phyloP scores from a whole-genome alignment of 2,113 vertebrate species.

The Archocentrus centrarchus region DNA sequence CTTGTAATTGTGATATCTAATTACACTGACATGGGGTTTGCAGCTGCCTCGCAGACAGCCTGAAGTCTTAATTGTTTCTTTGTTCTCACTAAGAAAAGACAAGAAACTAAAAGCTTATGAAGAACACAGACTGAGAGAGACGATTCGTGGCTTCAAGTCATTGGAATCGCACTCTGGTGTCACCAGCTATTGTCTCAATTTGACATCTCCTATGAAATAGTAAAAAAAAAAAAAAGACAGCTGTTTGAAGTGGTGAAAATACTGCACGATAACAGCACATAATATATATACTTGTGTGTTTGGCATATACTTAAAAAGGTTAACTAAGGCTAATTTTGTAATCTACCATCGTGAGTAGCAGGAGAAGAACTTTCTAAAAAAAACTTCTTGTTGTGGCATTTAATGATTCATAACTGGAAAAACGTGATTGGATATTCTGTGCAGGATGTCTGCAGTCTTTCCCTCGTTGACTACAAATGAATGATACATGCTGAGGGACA shows the following conservation, averaged over 20 bases:
- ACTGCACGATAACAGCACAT: not conserved
- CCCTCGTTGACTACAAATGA: not conserved
- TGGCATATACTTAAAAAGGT: not conserved
- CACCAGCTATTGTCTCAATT: not conserved
- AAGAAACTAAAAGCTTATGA: slow-evolving; percentile 26
- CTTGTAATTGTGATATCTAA: slow-evolving; percentile 70
- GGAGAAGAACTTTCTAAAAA: not conserved
- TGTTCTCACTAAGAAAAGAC: slow-evolving; percentile 33
- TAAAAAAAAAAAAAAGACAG: not conserved
- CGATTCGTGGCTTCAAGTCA: not conserved
- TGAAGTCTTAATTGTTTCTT: slow-evolving; percentile 51
- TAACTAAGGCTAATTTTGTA: not conserved
- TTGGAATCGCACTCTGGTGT: slow-evolving; percentile 1
- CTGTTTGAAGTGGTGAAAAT: not conserved
- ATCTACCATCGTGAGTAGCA: not conserved
- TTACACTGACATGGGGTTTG: slow-evolving; percentile 56
- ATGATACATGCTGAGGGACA: slow-evolving; percentile 11
- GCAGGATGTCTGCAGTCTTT: not conserved
- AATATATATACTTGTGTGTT: not conserved
- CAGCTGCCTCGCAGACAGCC: slow-evolving; percentile 47
- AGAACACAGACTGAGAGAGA: slow-evolving; percentile 4
- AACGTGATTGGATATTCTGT: not conserved
- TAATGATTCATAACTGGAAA: not conserved
- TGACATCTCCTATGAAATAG: slow-evolving; percentile 8
- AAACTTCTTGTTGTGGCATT: not conserved